phyloP scores from a whole-genome alignment of 2,888 invertebrate species.

The Nephrocerus scutellatus region DNA sequence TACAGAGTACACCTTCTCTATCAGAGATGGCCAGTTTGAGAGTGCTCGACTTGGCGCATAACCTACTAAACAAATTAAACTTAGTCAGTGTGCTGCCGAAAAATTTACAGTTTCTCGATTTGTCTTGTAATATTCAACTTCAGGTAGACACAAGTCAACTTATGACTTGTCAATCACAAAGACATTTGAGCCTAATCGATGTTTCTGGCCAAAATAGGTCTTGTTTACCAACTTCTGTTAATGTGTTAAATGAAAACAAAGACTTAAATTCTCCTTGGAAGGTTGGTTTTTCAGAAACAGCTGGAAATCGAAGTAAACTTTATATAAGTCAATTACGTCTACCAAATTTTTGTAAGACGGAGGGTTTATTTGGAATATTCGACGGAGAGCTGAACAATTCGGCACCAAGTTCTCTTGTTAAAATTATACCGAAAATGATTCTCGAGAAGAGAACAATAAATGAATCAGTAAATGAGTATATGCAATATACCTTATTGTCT shows the following conservation, averaged over 20 bases:
- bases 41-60: slow-evolving; percentile 78
- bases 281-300: slow-evolving; percentile 78
- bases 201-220: slow-evolving; percentile 72
- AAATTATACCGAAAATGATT: slow-evolving; percentile 69
- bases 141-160: slow-evolving; percentile 79
- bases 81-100: slow-evolving; percentile 69
- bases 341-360: slow-evolving; percentile 65
- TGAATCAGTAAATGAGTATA: slow-evolving; percentile 72
- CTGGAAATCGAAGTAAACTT: slow-evolving; percentile 66
- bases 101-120: slow-evolving; percentile 75
- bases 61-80: slow-evolving; percentile 74
- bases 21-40: slow-evolving; percentile 66
- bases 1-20: slow-evolving; percentile 68
- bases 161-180: slow-evolving; percentile 68
- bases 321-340: slow-evolving; percentile 71
- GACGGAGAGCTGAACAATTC: slow-evolving; percentile 69
- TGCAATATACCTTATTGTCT: slow-evolving; percentile 76
- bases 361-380: slow-evolving; percentile 76
- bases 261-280: slow-evolving; percentile 68
- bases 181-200: slow-evolving; percentile 76
- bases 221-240: slow-evolving; percentile 54
- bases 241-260: slow-evolving; percentile 50
- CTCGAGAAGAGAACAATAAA: slow-evolving; percentile 74
- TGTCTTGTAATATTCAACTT: slow-evolving; percentile 74
- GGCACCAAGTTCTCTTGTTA: slow-evolving; percentile 63